Conservation (phyloP, 2,888 invertebrate species). For the Caenorhabditis japonica region DNA sequence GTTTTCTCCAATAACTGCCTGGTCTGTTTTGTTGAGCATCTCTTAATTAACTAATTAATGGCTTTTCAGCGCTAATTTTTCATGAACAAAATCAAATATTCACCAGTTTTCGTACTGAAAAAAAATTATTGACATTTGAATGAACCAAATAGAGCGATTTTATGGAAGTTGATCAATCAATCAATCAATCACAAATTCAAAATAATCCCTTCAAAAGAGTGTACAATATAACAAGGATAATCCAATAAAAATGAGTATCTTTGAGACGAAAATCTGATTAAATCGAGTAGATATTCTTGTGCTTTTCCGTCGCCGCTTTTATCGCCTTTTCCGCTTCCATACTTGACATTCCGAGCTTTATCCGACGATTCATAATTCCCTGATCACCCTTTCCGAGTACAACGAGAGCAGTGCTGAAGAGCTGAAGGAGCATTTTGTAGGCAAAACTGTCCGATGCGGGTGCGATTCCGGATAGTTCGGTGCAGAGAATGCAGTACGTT, state of each 20-base stretch:
- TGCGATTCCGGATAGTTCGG: slow-evolving; percentile 27
- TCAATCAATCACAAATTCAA: too few relatives aligned
- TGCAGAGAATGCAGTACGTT: slow-evolving; percentile 51
- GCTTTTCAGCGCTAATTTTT: too few relatives aligned
- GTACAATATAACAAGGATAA: too few relatives aligned
- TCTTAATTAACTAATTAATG: too few relatives aligned
- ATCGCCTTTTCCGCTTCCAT: slow-evolving; percentile 55
- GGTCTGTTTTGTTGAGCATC: background rate
- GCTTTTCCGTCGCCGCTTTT: slow-evolving; percentile 20
- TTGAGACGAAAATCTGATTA: background rate
- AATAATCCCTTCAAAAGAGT: too few relatives aligned
- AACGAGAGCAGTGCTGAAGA: slow-evolving; percentile 19
- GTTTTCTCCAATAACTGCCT: background rate
- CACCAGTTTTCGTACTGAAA: too few relatives aligned
- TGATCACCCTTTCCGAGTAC: slow-evolving; percentile 16
- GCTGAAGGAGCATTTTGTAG: slow-evolving; percentile 29
- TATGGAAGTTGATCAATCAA: too few relatives aligned
- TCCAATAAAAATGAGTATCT: slow-evolving; percentile 17
- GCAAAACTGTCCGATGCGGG: slow-evolving; percentile 34
- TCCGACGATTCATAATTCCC: slow-evolving; percentile 18
- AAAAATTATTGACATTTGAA: too few relatives aligned
- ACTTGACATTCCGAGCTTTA: slow-evolving; percentile 54
- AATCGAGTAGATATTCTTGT: slow-evolving; percentile 25
- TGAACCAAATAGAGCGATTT: too few relatives aligned
- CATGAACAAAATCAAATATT: too few relatives aligned